phyloP scores from a whole-genome alignment of 1,140 invertebrate species.

The Pteromalus puparum region DNA sequence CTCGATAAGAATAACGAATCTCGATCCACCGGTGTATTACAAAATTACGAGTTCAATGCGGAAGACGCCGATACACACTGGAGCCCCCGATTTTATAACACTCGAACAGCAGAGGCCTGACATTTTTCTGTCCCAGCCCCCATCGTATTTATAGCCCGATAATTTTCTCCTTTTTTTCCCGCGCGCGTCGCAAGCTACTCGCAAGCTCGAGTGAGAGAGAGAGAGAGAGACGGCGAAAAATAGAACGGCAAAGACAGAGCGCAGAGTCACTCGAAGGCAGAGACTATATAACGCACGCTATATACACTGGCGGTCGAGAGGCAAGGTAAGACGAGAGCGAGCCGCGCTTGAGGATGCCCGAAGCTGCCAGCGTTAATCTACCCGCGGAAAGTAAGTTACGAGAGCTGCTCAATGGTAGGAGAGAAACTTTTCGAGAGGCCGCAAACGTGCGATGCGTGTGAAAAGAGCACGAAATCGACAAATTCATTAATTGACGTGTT shows the following conservation, averaged over 20 bases:
- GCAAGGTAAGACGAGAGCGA: too few relatives aligned
- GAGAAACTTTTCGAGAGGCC: too few relatives aligned
- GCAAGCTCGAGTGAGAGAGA: background rate
- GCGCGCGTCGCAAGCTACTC: too few relatives aligned
- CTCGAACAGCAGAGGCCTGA: background rate
- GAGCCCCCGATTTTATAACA: too few relatives aligned
- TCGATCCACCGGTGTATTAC: too few relatives aligned
- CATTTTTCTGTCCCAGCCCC: background rate
- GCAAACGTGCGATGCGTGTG: too few relatives aligned
- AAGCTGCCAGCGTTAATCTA: background rate
- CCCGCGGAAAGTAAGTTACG: background rate
- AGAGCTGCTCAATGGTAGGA: background rate
- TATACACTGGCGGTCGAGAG: too few relatives aligned
- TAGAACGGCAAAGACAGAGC: background rate
- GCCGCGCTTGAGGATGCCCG: background rate
- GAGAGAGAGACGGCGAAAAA: background rate
- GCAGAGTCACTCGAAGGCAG: background rate
- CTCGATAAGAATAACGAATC: too few relatives aligned
- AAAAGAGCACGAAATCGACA: background rate
- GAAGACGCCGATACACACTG: too few relatives aligned
- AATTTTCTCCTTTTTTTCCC: background rate
- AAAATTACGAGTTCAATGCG: too few relatives aligned
- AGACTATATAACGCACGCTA: background rate
- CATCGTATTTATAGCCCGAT: background rate
- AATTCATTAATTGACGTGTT: too few relatives aligned